Conservation (phyloP, 2,113 vertebrate species). For the Zingel zingel region DNA sequence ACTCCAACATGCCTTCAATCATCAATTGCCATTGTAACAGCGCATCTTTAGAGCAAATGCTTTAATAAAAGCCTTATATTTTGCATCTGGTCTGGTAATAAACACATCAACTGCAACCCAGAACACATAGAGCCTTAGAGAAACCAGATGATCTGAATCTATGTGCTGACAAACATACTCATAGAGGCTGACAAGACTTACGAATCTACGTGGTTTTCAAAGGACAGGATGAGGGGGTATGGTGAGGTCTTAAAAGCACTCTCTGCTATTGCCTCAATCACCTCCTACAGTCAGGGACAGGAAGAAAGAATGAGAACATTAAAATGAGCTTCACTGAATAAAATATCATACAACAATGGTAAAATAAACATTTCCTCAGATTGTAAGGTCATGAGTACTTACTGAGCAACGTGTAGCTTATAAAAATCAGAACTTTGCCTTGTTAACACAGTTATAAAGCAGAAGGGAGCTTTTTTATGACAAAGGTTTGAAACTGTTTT, state of each 20-base stretch:
- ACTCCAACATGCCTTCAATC: too few relatives aligned
- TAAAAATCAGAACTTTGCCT: not conserved
- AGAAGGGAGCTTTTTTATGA: not conserved
- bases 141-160: not conserved
- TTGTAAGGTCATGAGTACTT: not conserved
- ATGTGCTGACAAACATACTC: not conserved
- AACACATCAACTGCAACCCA: not conserved
- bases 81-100: not conserved
- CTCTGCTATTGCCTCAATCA: constrained; percentile 93
- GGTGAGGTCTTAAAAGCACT: constrained; percentile 91
- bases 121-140: not conserved
- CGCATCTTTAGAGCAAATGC: too few relatives aligned
- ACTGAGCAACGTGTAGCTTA: not conserved
- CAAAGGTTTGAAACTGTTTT: not conserved
- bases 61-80: too few relatives aligned
- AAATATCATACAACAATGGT: not conserved
- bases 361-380: not conserved
- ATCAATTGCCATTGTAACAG: too few relatives aligned
- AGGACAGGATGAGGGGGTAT: constrained; percentile 92
- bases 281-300: constrained; percentile 79
- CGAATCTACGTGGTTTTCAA: constrained; percentile 96
- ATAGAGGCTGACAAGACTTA: constrained; percentile 79
- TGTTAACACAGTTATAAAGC: not conserved
- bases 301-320: not conserved
- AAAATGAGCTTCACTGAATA: not conserved